Evolutionary conservation across 2,797 vertebrate genomes (phyloP).

Genomic region (Epinephelus malabaricus): DNA sequence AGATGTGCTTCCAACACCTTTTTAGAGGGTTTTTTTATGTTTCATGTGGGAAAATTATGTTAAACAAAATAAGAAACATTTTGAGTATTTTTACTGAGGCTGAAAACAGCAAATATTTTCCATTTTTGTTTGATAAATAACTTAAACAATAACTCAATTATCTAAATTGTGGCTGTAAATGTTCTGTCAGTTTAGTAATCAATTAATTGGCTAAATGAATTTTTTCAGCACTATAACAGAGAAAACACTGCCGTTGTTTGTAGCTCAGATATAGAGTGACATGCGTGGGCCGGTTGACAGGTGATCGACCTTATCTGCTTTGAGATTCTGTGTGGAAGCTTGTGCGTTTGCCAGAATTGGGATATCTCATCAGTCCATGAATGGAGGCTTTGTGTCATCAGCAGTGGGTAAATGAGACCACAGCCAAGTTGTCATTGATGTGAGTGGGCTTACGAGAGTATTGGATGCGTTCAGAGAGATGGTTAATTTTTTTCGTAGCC

Average conservation of each 20-base stretch:
- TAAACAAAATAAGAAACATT: too few relatives aligned
- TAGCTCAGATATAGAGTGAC: not conserved
- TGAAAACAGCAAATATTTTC: too few relatives aligned
- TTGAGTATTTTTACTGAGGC: too few relatives aligned
- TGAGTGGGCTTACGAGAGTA: slow-evolving; percentile 32
- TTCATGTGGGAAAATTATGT: too few relatives aligned
- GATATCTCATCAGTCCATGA: slow-evolving; percentile 40
- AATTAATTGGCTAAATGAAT: not conserved
- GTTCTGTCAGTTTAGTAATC: too few relatives aligned
- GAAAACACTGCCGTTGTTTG: not conserved
- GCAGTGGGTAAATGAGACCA: slow-evolving; percentile 24
- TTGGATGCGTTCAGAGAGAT: slow-evolving; percentile 18
- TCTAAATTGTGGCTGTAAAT: too few relatives aligned
- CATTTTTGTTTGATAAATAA: too few relatives aligned
- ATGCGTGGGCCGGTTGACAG: not conserved
- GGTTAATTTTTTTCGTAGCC: slow-evolving; percentile 19
- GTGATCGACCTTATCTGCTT: slow-evolving; percentile 18
- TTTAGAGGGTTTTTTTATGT: too few relatives aligned
- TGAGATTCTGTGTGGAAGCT: slow-evolving; percentile 28
- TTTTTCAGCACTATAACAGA: not conserved
- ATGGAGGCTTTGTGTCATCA: slow-evolving; percentile 58
- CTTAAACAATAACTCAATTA: too few relatives aligned
- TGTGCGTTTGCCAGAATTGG: slow-evolving; percentile 33
- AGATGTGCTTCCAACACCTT: too few relatives aligned
- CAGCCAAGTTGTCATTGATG: slow-evolving; percentile 34